These are phyloP conservation scores for Netelia inedita DNA, from an alignment of 2,888 invertebrate genomes.

Conservation along the genomic window DNA sequence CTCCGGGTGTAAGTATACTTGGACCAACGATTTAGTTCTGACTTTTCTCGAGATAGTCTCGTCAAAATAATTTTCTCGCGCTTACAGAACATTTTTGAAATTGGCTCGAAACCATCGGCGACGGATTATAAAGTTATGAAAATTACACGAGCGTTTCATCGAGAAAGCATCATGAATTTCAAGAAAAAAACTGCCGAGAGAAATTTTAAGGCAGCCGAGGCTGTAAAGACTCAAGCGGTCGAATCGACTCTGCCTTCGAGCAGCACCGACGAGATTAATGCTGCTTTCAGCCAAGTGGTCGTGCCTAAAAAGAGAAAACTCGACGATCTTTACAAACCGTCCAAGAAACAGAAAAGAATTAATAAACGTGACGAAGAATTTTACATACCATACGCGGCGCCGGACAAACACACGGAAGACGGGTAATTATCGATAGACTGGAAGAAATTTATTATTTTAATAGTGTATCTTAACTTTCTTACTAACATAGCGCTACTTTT, in stretches of 20 bases:
- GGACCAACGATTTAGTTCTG: neutral
- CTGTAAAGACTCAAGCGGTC: conserved; percentile 40
- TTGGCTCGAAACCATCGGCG: conserved; percentile 93
- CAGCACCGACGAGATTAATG: conserved; percentile 86
- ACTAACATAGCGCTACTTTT: conserved; percentile 36
- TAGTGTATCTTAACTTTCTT: conserved; percentile 1
- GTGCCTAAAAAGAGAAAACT: conserved; percentile 87
- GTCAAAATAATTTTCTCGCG: conserved; percentile 40
- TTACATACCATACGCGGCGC: conserved; percentile 94
- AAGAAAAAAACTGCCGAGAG: conserved; percentile 84
- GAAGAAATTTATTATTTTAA: conserved; percentile 16
- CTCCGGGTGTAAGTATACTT: conserved; percentile 88
- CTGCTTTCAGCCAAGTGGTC: conserved; percentile 87
- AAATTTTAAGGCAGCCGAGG: conserved; percentile 72
- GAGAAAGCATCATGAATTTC: conserved; percentile 86
- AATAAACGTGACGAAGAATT: conserved; percentile 90
- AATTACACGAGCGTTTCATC: conserved; percentile 91
- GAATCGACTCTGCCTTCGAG: conserved; percentile 82
- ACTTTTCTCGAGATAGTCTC: too few species aligned
- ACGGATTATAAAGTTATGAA: conserved; percentile 94
- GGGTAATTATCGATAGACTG: conserved; percentile 86
- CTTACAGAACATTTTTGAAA: conserved; percentile 96
- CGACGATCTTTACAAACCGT: conserved; percentile 86
- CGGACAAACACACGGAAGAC: conserved; percentile 93
- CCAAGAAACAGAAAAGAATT: conserved; percentile 86